Conservation (phyloP, 2,888 invertebrate genomes). For the Camponotus fellah region DNA sequence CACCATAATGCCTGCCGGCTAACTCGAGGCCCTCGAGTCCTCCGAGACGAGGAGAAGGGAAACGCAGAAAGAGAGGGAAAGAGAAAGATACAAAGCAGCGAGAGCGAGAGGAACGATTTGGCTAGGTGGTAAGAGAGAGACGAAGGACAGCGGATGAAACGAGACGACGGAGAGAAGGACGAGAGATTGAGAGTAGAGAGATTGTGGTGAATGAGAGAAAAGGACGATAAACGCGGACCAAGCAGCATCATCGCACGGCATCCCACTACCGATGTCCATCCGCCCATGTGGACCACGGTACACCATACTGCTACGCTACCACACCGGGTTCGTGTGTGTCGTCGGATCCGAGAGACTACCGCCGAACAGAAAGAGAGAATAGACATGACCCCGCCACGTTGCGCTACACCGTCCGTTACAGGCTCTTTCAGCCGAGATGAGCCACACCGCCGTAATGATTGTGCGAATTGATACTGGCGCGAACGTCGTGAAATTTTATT, state of each 20-base stretch:
- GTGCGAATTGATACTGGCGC: constrained; percentile 53
- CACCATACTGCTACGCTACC: constrained; percentile 70
- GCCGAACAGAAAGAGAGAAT: constrained; percentile 48
- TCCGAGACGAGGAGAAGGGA: constrained; percentile 36
- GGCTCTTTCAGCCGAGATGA: constrained; percentile 69
- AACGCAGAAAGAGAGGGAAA: constrained; percentile 53
- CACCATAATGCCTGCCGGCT: constrained; percentile 83
- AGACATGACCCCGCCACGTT: constrained; percentile 45
- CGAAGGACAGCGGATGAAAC: constrained; percentile 58
- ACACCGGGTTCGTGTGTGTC: constrained; percentile 46
- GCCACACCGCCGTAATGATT: constrained; percentile 58
- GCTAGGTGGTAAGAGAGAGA: constrained; percentile 22
- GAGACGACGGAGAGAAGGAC: constrained; percentile 59
- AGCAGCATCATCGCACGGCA: constrained; percentile 73
- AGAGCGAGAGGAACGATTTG: constrained; percentile 48
- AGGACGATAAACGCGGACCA: constrained; percentile 47
- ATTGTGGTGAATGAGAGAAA: constrained; percentile 42
- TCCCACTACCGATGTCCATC: constrained; percentile 78
- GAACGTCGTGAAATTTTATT: constrained; percentile 66
- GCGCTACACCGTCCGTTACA: constrained; percentile 64
- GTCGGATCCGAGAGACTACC: constrained; percentile 48
- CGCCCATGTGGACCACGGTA: constrained; percentile 69
- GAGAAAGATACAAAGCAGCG: constrained; percentile 36
- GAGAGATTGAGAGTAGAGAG: constrained; percentile 35
- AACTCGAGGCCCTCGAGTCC: constrained; percentile 75